Evolutionary conservation across 2,113 vertebrate species (phyloP).

Genomic region (Dicrurus megarhynchus): DNA sequence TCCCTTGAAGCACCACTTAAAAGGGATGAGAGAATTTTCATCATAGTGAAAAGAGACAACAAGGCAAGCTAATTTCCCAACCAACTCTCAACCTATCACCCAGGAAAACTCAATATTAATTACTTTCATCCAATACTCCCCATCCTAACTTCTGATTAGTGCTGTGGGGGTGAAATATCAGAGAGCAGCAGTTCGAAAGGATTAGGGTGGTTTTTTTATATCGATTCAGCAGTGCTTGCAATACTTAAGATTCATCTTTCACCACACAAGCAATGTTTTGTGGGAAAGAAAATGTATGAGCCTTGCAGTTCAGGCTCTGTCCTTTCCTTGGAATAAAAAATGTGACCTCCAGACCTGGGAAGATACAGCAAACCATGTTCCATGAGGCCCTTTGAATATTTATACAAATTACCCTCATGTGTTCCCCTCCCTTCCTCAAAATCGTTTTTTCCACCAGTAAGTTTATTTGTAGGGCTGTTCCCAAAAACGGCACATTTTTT

Average conservation of each 20-base stretch:
- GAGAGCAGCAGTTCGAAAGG: background rate
- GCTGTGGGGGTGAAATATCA: background rate
- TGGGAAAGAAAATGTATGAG: background rate
- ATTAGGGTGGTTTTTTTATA: background rate
- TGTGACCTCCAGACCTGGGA: background rate
- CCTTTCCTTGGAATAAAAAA: background rate
- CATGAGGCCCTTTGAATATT: constrained; percentile 8
- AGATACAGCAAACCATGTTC: background rate
- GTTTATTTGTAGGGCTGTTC: constrained; percentile 39
- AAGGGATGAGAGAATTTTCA: background rate
- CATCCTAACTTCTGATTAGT: background rate
- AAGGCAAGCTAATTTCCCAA: background rate
- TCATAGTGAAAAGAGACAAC: background rate
- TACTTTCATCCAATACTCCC: background rate
- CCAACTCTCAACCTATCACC: background rate
- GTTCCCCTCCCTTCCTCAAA: background rate
- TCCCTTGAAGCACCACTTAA: background rate
- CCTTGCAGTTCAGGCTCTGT: background rate
- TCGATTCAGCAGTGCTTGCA: background rate
- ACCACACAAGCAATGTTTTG: background rate
- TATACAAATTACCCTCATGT: background rate
- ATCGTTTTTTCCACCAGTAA: constrained; percentile 1
- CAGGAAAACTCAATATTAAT: background rate
- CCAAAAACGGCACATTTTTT: background rate
- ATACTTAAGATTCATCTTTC: background rate